Conservation (phyloP, 2,888 invertebrate species). For the Luffia ferchaultella region DNA sequence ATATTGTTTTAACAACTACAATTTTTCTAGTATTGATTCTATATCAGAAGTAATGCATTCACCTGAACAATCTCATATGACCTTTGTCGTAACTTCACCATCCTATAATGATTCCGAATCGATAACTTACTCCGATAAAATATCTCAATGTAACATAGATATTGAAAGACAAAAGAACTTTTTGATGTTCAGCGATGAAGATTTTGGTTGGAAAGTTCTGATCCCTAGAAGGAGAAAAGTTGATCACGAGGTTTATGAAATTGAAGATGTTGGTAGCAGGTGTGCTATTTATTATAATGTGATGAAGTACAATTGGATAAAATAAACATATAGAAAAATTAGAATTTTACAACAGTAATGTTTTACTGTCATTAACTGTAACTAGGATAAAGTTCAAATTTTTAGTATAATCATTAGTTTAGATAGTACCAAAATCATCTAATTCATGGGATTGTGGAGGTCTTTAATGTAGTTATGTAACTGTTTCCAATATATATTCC, state of each 20-base stretch:
- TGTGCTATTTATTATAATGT: no score
- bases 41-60: slow-evolving; percentile 27
- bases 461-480: no score
- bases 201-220: slow-evolving; percentile 26
- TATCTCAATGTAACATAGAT: slow-evolving; percentile 44
- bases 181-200: slow-evolving; percentile 39
- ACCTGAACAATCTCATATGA: slow-evolving; percentile 23
- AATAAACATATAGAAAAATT: no score
- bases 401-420: no score
- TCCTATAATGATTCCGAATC: slow-evolving; percentile 14
- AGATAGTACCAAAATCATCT: no score
- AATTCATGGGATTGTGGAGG: no score
- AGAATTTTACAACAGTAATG: no score
- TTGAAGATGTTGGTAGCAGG: slow-evolving; percentile 51
- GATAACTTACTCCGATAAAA: slow-evolving; percentile 23
- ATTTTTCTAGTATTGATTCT: slow-evolving; percentile 31
- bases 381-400: no score
- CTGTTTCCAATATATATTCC: no score
- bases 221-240: slow-evolving; percentile 28
- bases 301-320: no score
- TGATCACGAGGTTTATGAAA: slow-evolving; percentile 34
- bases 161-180: slow-evolving; percentile 35
- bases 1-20: no score
- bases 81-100: slow-evolving; percentile 20
- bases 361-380: no score